A percentile compares a stretch with the other conserved stretches of the same genome.
Conservation (phyloP, 1,140 invertebrate species). For the Pseudomyrmex concolor region DNA sequence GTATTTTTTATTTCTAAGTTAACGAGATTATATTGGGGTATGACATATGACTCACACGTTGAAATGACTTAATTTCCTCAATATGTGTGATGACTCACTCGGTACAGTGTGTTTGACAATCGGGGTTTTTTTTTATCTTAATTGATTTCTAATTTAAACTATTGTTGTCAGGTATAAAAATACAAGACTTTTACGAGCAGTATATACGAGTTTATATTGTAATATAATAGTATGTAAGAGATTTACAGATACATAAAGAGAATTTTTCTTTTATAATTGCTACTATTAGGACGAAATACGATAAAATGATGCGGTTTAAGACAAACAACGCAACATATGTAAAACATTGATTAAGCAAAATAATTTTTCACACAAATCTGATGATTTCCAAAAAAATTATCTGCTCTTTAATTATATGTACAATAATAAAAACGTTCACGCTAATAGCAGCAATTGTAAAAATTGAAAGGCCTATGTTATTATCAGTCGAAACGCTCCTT, state of each 20-base stretch:
- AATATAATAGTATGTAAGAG: slow-evolving; percentile 5
- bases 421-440: no score
- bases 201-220: slow-evolving; percentile 27
- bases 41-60: slow-evolving; percentile 32
- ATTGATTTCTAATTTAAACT: not conserved
- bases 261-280: slow-evolving; percentile 26
- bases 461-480: slow-evolving; percentile 48
- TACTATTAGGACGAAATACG: slow-evolving; percentile 24
- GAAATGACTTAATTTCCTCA: slow-evolving; percentile 41
- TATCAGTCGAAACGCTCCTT: slow-evolving; percentile 14
- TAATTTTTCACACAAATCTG: no score
- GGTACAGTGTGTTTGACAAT: not conserved
- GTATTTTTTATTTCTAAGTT: slow-evolving; percentile 5
- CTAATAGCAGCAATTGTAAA: slow-evolving; percentile 37
- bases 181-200: not conserved
- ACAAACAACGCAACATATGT: no score
- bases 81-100: slow-evolving; percentile 54
- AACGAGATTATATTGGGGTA: slow-evolving; percentile 24
- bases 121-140: slow-evolving; percentile 9
- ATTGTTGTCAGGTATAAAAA: not conserved
- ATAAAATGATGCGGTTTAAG: not conserved
- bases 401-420: not conserved
- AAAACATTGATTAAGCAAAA: no score
- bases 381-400: not conserved
- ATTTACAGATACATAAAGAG: slow-evolving; percentile 9